Conservation (phyloP, 2,888 invertebrate genomes). For the Microplitis manilae region DNA sequence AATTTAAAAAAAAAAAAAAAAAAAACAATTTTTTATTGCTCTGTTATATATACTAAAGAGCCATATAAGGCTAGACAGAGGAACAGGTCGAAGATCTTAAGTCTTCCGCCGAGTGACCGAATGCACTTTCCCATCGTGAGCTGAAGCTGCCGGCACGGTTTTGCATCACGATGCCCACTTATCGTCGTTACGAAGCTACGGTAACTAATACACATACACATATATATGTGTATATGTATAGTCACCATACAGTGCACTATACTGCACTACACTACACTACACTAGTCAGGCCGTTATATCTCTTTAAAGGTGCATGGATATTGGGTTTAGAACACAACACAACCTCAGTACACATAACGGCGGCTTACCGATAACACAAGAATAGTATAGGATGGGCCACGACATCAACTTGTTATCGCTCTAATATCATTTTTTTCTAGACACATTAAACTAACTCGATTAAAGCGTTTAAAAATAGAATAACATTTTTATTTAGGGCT, state of each 20-base stretch:
- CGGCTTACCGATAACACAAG: constrained; percentile 20
- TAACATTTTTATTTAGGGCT: no score
- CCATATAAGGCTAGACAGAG: constrained; percentile 35
- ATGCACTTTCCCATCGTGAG: constrained; percentile 55
- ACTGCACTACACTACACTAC: neutral
- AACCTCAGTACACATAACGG: constrained; percentile 1
- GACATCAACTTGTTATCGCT: constrained; percentile 18
- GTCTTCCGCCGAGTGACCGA: constrained; percentile 52
- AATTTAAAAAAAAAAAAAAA: neutral
- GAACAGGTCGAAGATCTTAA: constrained; percentile 37
- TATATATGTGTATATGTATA: constrained; percentile 20
- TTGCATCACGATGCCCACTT: constrained; percentile 55
- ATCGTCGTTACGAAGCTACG: constrained; percentile 51
- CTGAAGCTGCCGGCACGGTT: constrained; percentile 50
- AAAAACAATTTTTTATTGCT: constrained; percentile 16
- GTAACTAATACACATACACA: constrained; percentile 52
- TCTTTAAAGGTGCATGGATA: constrained; percentile 16
- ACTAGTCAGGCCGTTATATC: constrained; percentile 14
- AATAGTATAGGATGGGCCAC: constrained; percentile 12
- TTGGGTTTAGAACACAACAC: constrained; percentile 1
- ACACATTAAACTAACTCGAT: neutral
- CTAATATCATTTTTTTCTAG: neutral
- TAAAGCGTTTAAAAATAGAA: neutral
- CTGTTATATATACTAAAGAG: constrained; percentile 5
- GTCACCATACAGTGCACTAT: constrained; percentile 2